Percentiles rank a stretch among this genome's conserved stretches.
These are phyloP conservation scores for Morpho deidamia DNA, from an alignment of 2,888 invertebrate species.

Conservation along the genomic window DNA sequence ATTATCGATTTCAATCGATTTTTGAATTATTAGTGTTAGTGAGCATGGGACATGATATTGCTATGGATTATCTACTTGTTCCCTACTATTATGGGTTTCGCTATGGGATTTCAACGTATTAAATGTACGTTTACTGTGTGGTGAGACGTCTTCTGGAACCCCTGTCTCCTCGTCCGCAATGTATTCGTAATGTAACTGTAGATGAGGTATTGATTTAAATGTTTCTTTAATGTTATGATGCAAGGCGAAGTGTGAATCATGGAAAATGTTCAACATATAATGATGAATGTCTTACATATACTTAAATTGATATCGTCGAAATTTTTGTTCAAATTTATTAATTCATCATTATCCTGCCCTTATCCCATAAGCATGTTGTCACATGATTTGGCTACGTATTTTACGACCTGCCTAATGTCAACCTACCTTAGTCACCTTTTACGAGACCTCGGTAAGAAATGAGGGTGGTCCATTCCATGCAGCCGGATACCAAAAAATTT, in stretches of 20 bases:
- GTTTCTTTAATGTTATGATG: conserved; percentile 7
- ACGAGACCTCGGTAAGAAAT: no score
- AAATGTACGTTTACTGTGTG: conserved; percentile 24
- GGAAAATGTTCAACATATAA: not conserved
- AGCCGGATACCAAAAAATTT: no score
- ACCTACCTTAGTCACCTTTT: no score
- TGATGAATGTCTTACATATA: not conserved
- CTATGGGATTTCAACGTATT: conserved; percentile 5
- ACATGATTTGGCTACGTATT: no score
- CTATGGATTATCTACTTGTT: conserved; percentile 14
- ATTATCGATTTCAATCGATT: conserved; percentile 16
- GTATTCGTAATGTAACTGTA: conserved; percentile 25
- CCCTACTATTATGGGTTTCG: conserved; percentile 12
- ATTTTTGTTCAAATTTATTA: no score
- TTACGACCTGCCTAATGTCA: no score
- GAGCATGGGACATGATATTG: conserved; percentile 35
- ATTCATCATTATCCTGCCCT: no score
- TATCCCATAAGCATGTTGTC: no score
- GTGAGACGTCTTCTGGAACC: conserved; percentile 18
- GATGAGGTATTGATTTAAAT: conserved; percentile 17
- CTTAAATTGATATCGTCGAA: not conserved
- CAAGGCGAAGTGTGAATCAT: not conserved
- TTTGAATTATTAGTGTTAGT: conserved; percentile 27
- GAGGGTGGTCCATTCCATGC: no score
- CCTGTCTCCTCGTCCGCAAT: conserved; percentile 24